Evolutionary conservation across 2,797 vertebrate species (phyloP).

Genomic region (Scolopax rusticola): DNA sequence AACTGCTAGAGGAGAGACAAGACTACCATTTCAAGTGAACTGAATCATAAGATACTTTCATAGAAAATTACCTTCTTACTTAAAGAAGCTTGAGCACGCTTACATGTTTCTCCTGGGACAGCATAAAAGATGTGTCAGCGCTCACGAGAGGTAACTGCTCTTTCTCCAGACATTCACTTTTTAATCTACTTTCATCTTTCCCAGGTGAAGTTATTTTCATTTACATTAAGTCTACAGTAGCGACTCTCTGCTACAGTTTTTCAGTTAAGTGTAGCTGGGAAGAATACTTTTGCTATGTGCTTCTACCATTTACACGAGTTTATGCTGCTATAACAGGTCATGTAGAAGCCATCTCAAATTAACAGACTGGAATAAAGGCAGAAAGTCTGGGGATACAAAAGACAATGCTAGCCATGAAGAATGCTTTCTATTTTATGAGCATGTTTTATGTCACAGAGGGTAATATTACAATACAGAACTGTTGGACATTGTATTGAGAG

Average conservation of each 20-base stretch:
- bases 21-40: not conserved
- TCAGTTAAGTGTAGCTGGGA: not conserved
- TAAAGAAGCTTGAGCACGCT: not conserved
- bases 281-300: not conserved
- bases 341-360: not conserved
- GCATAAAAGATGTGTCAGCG: not conserved
- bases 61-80: not conserved
- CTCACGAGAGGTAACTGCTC: not conserved
- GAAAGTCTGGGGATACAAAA: not conserved
- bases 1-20: not conserved
- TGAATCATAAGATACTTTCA: not conserved
- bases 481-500: not conserved
- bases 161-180: not conserved
- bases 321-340: not conserved
- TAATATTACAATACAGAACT: not conserved
- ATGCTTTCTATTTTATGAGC: not conserved
- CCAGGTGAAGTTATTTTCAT: not conserved
- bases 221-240: not conserved
- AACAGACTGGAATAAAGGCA: not conserved
- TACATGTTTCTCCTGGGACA: not conserved
- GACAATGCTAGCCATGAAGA: not conserved
- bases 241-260: not conserved
- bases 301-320: not conserved
- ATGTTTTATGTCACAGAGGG: not conserved
- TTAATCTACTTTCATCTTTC: not conserved